Base-by-base conservation (phyloP, 2,888 invertebrate species). In the Drosophila cyrtoloma region DNA sequence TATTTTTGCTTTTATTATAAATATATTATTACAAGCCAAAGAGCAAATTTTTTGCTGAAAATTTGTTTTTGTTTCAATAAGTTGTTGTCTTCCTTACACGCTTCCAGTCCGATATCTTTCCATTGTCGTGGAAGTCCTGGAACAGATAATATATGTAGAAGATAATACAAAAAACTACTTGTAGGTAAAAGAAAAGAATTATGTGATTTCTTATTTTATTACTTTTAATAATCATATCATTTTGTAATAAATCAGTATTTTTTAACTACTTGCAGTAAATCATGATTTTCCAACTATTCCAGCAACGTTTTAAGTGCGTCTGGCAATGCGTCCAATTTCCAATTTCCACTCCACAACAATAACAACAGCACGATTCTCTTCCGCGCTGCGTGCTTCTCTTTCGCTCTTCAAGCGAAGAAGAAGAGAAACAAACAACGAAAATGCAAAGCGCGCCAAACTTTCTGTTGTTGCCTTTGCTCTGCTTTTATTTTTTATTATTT, bases 391-490 rank as follows among this genome's bases (percentile, higher is more conserved):
- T 63, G n/a, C 19, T 52, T 32, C 52, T 52, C 52, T 52, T 79
- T 58, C 64, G 50, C 81, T 81, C 81, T 84, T 70, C 22, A 22
- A 30, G 47, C 22, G n/a, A 47, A 16, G 22, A 47, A 22, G 52
- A 81, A 84, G 89, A 84, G 84, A 56, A 32, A 22, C 39, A 32
- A 32, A 14, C 35, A 64, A 76, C 72, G 79, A 78, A 71, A 78
- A 82, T 72, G 71, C 66, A 71, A 67, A 72, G 67, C 82, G 82
- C 89, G 81, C 86, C 84, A 89, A 90, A 87, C 82, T 81, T 87
- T 72, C 78, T 75, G 53, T 37, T 53, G 65, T 55, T 79, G 71
- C 55, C 59, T 61, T 58, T 82, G 67, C 71, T 64, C 71, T 75
- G 75, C 66, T 79, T 76, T 75, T 76, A 77, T 64, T 60, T 30